A percentile compares a stretch with the other conserved stretches of the same genome.
phyloP scores from a whole-genome alignment of 2,888 invertebrate species.

The Fragum fragum region DNA sequence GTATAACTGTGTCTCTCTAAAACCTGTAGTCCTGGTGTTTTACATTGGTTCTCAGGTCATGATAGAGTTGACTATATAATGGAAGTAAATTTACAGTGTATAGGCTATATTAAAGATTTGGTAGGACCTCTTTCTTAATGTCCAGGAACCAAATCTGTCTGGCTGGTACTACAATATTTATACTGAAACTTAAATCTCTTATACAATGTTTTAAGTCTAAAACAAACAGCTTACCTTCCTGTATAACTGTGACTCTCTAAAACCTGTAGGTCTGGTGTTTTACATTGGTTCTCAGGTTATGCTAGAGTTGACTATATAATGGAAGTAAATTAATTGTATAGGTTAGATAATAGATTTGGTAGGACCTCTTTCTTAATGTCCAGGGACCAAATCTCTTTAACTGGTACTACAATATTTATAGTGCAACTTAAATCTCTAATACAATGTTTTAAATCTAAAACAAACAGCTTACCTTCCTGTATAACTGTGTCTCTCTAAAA shows the following conservation, averaged over 20 bases:
- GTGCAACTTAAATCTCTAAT: too few species aligned
- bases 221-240: conserved; percentile 44
- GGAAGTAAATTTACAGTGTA: conserved; percentile 43
- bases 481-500: too few species aligned
- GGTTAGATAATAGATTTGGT: conserved; percentile 50
- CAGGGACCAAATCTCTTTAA: conserved; percentile 43
- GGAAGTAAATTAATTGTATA: conserved; percentile 55
- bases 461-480: too few species aligned
- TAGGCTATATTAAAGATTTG: too few species aligned
- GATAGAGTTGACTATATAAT: conserved; percentile 54
- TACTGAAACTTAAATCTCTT: too few species aligned
- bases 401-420: neutral
- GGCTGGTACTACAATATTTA: neutral
- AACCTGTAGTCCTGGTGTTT: conserved; percentile 11
- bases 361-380: conserved; percentile 66
- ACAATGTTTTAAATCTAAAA: too few species aligned
- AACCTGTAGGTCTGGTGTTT: conserved; percentile 51
- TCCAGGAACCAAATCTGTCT: conserved; percentile 32
- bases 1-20: conserved; percentile 51
- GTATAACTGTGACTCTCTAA: conserved; percentile 55
- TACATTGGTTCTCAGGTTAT: conserved; percentile 47
- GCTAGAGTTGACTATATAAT: conserved; percentile 59
- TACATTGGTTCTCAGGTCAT: conserved; percentile 43
- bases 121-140: conserved; percentile 37
- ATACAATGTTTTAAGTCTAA: too few species aligned